phyloP scores from a whole-genome alignment of 1,140 invertebrate genomes.

The Drosophila serrata region DNA sequence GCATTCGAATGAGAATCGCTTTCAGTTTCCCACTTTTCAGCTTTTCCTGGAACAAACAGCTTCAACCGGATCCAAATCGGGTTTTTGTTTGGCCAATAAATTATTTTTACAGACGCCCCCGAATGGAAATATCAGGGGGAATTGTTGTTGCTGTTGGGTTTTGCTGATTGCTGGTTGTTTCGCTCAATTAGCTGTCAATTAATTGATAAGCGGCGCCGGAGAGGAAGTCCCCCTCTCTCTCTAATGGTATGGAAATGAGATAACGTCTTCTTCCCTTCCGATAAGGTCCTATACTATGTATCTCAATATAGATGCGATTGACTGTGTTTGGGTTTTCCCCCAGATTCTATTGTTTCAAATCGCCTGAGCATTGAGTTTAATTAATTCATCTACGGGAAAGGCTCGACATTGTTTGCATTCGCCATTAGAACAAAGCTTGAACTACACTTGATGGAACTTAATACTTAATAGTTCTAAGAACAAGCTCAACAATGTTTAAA shows the following conservation, averaged over 20 bases:
- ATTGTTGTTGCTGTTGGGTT: slow-evolving; percentile 12
- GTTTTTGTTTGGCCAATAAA: slow-evolving; percentile 49
- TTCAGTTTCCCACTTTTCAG: slow-evolving; percentile 20
- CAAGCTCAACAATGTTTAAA: neutral
- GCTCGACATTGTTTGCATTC: neutral
- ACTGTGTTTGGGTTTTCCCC: slow-evolving; percentile 9
- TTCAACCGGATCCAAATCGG: slow-evolving; percentile 38
- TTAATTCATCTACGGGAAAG: slow-evolving; percentile 4
- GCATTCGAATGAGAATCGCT: slow-evolving; percentile 28
- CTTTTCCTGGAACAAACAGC: slow-evolving; percentile 50
- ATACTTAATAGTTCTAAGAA: neutral
- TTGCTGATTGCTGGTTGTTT: slow-evolving; percentile 55
- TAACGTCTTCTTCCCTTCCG: slow-evolving; percentile 18
- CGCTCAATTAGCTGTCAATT: slow-evolving; percentile 63
- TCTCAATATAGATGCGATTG: slow-evolving; percentile 5
- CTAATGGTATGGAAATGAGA: slow-evolving; percentile 38
- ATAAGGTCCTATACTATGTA: neutral
- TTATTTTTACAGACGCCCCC: slow-evolving; percentile 44
- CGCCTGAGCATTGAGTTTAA: neutral
- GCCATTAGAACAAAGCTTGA: neutral
- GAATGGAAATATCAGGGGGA: slow-evolving; percentile 45
- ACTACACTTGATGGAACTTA: neutral
- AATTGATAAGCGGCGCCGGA: slow-evolving; percentile 43
- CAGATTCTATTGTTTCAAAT: slow-evolving; percentile 7
- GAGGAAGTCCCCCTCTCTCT: slow-evolving; percentile 27